Base-by-base conservation (phyloP, 2,797 vertebrate genomes). In the Xiphorhynchus erythropygius region DNA sequence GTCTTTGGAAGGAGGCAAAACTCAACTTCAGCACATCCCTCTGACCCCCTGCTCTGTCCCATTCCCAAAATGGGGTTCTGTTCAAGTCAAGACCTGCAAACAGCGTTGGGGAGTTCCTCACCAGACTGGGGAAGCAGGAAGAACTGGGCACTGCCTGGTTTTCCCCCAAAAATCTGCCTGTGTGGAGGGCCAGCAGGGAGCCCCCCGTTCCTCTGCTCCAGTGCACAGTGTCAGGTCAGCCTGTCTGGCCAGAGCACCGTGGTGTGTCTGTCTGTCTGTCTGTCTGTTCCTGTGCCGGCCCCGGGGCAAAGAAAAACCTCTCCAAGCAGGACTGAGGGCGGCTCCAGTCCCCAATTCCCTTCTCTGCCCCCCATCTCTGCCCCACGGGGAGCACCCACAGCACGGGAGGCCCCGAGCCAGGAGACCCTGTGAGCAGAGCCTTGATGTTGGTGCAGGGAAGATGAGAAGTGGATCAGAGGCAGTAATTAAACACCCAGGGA, bases 181-280 rank as follows among this genome's bases (percentile, higher is more conserved):
- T 32, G 18, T 2, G 2, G 71, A 62, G 37, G 33, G 42, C 28
- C 53, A 53, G 42, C 63, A 28, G 37, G 62, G 73, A 70, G 3
- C 4, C 10, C n/a, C 18, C 14, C 6, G 1, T 6, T 1, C 13
- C 4, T 11, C 4, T 14, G 28, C 44, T 56, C 60, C 2, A 2
- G 57, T 18, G 33, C 30, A 8, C 0, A 4, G 63, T 9, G 62
- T 15, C 60, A 49, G 1, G 1, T 22, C 49, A 63, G 60, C 44
- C 56, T 7, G 25, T 18, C 25, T 3, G 1, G 25, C 19, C 28
- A 23, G 28, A 32, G 19, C 28, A 41, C 12, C 1, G 25, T 8
- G 30, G 8, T 59, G 33, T 37, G 37, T 62, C 28, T 1, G 11
- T 30, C 25, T 1, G 6, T 4, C 53, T 3, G 3, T 30, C 47